Base-by-base conservation (phyloP, 2,113 vertebrate species). In the Actinemys pallida region DNA sequence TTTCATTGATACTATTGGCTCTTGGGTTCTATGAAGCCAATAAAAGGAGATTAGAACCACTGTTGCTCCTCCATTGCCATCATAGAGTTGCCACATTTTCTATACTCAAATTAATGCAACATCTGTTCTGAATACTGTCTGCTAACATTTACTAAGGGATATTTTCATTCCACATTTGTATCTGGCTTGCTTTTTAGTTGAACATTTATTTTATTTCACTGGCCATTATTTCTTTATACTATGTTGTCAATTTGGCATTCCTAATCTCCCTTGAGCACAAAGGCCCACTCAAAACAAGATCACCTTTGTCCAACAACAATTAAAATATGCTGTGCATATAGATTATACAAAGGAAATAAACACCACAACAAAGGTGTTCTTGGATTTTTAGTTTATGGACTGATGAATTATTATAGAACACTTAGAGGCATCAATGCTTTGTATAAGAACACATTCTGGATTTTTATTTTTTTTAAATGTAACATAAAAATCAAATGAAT, bases 21-120 rank as follows among this genome's bases (percentile, higher is more conserved):
- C 52, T 29, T 19, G 5, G 75, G 82, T 92, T 50, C 87, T 89
- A 52, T 93, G 92, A 97, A 96, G 86, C 86, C 95, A 90, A 85
- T 82, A 96, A 96, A 97, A 97, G 94, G 95, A 56, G 2, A 85
- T 81, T 82, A 88, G 93, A 97, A 97, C 94, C 86, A 90, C 1
- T 88, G 91, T 90, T 78, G 92, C 80, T 93, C 95, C 94, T 97
- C 97, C 98, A 97, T 92, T 97, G 97, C 97, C 95, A 94, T 94
- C 94, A 93, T 94, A 94, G 96, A 98, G 95, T 97, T 95, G 97
- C 96, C 96, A 97, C 96, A 91, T 98, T 98, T 98, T 98, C 96
- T 98, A 93, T 97, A 80, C 93, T 97, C 95, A 87, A 98, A 96
- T 97, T 98, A 97, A 97, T 97, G 95, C 91, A 94, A 95, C 96